phyloP scores from a whole-genome alignment of 2,888 invertebrate genomes.

The Papilio protenor region DNA sequence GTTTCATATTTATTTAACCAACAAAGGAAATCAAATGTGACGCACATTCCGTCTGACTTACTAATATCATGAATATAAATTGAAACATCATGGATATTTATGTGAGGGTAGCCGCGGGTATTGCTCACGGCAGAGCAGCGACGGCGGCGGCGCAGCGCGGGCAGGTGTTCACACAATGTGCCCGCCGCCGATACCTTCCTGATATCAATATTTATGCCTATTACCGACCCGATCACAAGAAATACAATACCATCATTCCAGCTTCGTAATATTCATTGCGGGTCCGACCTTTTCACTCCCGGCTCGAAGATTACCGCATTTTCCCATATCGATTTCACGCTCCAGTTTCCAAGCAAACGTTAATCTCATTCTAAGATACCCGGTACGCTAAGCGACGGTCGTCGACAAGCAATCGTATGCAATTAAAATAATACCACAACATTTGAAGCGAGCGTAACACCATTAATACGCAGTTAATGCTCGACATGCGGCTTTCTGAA shows the following conservation, averaged over 20 bases:
- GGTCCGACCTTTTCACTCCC: constrained; percentile 45
- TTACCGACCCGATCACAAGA: constrained; percentile 73
- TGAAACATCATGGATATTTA: constrained; percentile 83
- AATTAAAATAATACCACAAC: constrained; percentile 66
- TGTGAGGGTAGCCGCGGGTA: constrained; percentile 73
- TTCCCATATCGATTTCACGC: constrained; percentile 36
- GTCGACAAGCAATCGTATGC: constrained; percentile 60
- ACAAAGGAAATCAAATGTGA: constrained; percentile 82
- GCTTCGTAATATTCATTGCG: constrained; percentile 51
- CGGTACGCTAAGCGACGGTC: constrained; percentile 25
- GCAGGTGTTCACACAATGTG: constrained; percentile 82
- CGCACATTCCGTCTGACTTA: constrained; percentile 68
- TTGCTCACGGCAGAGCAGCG: constrained; percentile 67
- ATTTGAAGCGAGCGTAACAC: constrained; percentile 52
- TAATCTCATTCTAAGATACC: constrained; percentile 19
- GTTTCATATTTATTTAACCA: constrained; percentile 68
- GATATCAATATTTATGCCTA: constrained; percentile 81
- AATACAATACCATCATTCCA: constrained; percentile 65
- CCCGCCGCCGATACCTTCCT: constrained; percentile 76
- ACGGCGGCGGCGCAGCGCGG: constrained; percentile 49
- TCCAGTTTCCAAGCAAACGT: constrained; percentile 22
- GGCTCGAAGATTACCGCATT: constrained; percentile 28
- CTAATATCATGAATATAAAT: constrained; percentile 84
- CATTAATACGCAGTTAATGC: constrained; percentile 62
- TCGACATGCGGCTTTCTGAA: constrained; percentile 55